These are phyloP conservation scores for Alaudala cheleensis DNA, from an alignment of 2,113 vertebrate species.

Conservation along the genomic window DNA sequence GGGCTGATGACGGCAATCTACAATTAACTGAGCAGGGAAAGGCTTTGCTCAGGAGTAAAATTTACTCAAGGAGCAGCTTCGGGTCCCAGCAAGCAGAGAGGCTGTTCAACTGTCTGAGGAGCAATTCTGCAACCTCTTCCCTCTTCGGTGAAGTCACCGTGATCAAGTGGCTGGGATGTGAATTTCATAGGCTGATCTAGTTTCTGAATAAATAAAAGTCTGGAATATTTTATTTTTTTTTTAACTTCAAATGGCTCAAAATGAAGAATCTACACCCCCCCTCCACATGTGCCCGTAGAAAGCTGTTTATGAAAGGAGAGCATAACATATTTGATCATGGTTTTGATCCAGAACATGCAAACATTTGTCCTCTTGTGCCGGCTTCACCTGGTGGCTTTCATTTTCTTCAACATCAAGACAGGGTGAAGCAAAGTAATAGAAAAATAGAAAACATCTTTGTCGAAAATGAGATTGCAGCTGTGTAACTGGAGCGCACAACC, in stretches of 20 bases:
- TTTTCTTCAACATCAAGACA: conserved; percentile 77
- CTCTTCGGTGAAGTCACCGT: conserved; percentile 11
- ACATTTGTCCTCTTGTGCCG: conserved; percentile 73
- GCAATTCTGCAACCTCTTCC: conserved; percentile 26
- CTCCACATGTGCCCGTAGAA: conserved; percentile 64
- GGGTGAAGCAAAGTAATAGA: conserved; percentile 79
- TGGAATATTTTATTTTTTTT: neutral
- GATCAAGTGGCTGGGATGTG: conserved; percentile 55
- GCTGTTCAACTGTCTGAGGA: conserved; percentile 5
- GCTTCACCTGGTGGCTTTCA: conserved; percentile 82
- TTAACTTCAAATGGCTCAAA: conserved; percentile 59
- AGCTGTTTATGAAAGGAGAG: conserved; percentile 69
- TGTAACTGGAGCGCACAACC: conserved; percentile 86
- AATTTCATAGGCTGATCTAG: conserved; percentile 61
- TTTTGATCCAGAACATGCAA: conserved; percentile 76
- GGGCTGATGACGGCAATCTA: conserved; percentile 16
- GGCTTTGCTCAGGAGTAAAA: neutral
- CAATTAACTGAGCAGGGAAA: neutral
- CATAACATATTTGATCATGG: conserved; percentile 65
- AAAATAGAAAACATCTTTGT: conserved; percentile 85
- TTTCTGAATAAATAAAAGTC: conserved; percentile 67
- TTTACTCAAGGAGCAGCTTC: neutral
- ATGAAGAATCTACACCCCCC: conserved; percentile 59
- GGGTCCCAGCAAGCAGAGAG: neutral
- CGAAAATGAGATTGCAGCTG: conserved; percentile 92